Evolutionary conservation across 2,113 vertebrate species (phyloP).

Genomic region (Cromileptes altivelis): DNA sequence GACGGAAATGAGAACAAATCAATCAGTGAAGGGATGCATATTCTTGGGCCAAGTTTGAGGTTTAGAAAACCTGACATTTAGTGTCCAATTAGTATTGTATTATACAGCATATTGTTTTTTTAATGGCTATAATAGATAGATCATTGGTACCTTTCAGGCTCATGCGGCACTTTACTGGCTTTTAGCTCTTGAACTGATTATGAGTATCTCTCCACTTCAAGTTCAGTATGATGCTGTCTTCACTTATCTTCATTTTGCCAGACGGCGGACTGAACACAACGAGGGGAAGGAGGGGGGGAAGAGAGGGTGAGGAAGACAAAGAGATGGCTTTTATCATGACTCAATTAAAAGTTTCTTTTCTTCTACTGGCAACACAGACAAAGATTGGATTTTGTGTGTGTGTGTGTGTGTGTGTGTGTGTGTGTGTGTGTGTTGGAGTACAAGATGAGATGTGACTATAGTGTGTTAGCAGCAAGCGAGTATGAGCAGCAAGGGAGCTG

Average conservation of each 20-base stretch:
- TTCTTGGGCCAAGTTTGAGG: neutral
- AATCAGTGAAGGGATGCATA: neutral
- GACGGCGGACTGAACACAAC: slow-evolving; percentile 18
- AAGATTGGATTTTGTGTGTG: neutral
- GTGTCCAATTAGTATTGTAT: slow-evolving; percentile 5
- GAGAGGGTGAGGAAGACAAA: slow-evolving; percentile 45
- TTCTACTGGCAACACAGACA: slow-evolving; percentile 36
- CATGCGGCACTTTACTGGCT: neutral
- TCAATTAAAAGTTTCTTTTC: slow-evolving; percentile 62
- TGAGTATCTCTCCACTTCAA: slow-evolving; percentile 43
- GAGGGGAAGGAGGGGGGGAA: neutral
- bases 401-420: neutral
- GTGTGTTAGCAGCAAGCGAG: slow-evolving; percentile 25
- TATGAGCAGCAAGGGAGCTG: slow-evolving; percentile 27
- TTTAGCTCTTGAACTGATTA: slow-evolving; percentile 57
- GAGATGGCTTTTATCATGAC: slow-evolving; percentile 64
- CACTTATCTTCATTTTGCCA: slow-evolving; percentile 59
- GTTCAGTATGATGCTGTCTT: slow-evolving; percentile 35
- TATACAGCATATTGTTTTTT: neutral
- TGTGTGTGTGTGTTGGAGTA: slow-evolving; percentile 3
- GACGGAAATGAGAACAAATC: slow-evolving; percentile 38
- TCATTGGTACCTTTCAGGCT: slow-evolving; percentile 19
- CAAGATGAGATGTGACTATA: slow-evolving; percentile 35
- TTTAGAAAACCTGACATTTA: slow-evolving; percentile 21
- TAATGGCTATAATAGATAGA: slow-evolving; percentile 3